Base-by-base conservation (phyloP, 1,140 invertebrate species). In the Vanessa tameamea region DNA sequence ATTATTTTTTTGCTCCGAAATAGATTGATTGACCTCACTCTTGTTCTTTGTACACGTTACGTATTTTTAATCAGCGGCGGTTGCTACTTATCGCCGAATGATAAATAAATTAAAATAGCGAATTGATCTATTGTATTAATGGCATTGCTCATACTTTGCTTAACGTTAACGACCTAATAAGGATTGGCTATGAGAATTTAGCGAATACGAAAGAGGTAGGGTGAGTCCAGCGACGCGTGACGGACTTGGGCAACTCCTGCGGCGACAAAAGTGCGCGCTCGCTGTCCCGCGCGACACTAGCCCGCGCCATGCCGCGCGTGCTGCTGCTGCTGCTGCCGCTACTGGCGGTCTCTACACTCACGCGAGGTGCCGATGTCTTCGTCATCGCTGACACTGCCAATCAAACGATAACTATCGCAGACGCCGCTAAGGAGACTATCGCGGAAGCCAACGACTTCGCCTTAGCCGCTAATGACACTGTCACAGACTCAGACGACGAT, bases 231-330 rank as follows among this genome's bases (percentile, higher is more conserved):
- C 65, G 71, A 72, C 72, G 72, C 87, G 84, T 80, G 84, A 87
- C 73, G 26, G 23, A 72, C 77, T 91, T 88, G 76, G 69, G 89
- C 87, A 91, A 91, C 81, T 48, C n/a, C 69, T 31, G 53, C 51
- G 59, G 77, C 78, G 83, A 86, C 87, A 91, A 91, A 91, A 91
- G 82, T 76, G 82, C 77, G 86, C 73, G 82, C 73, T 53, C 53
- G 48, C 67, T 64, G 79, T 80, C 76, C 86, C 86, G 87, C 89
- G 89, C 82, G 84, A 81, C 89, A 91, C 80, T 91, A 86, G 82
- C 81, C 80, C 82, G 85, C 82, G 87, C 82, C 85, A 91, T 91
- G 89, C 85, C 86, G 79, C 82, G 82, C 80, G 82, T 80, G 79
- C 73, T 80, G 83, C 72, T 74, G 68, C 80, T 78, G 71, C 78